Conservation (phyloP, 2,888 invertebrate species). For the Lottia gigantea region DNA sequence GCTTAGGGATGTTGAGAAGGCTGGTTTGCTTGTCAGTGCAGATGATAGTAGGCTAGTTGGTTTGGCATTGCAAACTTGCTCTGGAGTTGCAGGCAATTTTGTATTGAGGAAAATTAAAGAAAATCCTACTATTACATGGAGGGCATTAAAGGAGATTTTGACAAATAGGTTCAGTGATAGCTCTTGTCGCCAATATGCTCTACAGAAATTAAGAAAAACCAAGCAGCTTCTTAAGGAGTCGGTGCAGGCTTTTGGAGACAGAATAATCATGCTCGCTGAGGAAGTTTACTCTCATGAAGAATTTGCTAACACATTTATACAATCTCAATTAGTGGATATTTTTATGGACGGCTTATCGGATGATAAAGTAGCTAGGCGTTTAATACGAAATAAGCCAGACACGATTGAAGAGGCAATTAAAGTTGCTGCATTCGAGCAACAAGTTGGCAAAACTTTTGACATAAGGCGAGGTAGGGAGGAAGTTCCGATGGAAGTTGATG, state of each 20-base stretch:
- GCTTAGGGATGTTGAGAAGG: conserved; percentile 14
- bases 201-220: neutral
- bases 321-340: neutral
- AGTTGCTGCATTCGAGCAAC: too few relatives aligned
- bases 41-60: neutral
- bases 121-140: neutral
- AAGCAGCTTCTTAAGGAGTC: neutral
- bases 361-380: neutral
- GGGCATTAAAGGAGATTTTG: neutral
- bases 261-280: neutral
- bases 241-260: neutral
- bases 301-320: neutral
- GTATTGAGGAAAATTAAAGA: neutral
- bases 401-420: too few relatives aligned
- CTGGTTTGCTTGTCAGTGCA: neutral
- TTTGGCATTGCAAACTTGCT: neutral
- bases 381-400: neutral
- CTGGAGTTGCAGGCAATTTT: conserved; percentile 9
- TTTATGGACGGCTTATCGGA: conserved; percentile 11
- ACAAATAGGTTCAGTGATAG: conserved; percentile 10
- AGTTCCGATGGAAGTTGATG: too few relatives aligned
- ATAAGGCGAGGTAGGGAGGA: too few relatives aligned
- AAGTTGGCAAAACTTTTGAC: too few relatives aligned
- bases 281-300: neutral
- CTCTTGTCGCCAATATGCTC: neutral